These are phyloP conservation scores for Crioceris asparagi DNA, from an alignment of 2,888 invertebrate genomes.

Conservation along the genomic window DNA sequence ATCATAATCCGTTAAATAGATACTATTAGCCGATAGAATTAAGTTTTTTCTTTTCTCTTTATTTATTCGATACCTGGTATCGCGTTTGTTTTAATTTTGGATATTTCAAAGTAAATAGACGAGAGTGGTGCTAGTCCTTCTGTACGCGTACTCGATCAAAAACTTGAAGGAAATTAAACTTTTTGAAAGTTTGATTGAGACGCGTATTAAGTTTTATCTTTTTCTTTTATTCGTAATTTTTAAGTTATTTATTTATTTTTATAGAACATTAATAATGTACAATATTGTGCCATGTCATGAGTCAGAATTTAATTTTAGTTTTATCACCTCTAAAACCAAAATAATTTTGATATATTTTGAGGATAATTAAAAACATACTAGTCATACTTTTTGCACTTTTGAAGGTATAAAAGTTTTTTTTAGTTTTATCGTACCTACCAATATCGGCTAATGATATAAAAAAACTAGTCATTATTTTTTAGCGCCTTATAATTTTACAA, in stretches of 20 bases:
- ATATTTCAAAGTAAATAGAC: constrained; percentile 20
- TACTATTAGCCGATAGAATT: constrained; percentile 36
- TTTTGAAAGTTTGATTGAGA: constrained; percentile 4
- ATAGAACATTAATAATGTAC: no score
- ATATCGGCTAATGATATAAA: constrained; percentile 38
- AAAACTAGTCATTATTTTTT: constrained; percentile 32
- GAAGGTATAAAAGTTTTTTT: neutral
- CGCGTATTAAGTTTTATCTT: no score
- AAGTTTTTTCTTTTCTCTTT: constrained; percentile 21
- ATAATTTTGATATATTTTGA: constrained; percentile 1
- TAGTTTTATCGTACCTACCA: constrained; percentile 13
- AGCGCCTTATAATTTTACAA: constrained; percentile 7
- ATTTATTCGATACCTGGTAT: constrained; percentile 5
- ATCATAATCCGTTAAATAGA: constrained; percentile 7
- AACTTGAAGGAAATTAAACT: neutral
- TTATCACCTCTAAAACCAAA: no score
- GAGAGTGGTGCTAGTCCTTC: constrained; percentile 30
- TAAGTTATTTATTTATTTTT: no score
- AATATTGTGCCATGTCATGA: no score
- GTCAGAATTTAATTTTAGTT: no score
- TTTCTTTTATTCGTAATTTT: no score
- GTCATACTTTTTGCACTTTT: neutral
- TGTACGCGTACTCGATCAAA: constrained; percentile 3
- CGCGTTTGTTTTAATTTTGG: constrained; percentile 5
- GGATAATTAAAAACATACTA: neutral